phyloP scores from a whole-genome alignment of 2,797 vertebrate species.

The Gymnocypris eckloni region DNA sequence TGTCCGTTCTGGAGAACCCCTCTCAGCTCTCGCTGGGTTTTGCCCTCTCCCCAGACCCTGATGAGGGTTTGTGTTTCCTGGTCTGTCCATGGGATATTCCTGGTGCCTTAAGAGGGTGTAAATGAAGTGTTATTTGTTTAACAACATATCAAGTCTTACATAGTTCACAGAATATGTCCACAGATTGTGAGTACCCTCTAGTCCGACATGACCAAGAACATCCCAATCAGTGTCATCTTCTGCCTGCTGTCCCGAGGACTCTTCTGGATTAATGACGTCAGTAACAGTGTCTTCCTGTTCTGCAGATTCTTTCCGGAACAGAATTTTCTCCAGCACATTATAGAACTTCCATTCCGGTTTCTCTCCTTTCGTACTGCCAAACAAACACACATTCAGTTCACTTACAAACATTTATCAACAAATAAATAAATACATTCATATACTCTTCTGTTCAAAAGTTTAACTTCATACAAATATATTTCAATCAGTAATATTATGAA shows the following conservation, averaged over 20 bases:
- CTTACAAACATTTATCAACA: not conserved
- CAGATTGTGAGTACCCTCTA: conserved; percentile 54
- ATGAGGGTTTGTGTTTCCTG: conserved; percentile 76
- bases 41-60: conserved; percentile 74
- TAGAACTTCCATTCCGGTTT: conserved; percentile 73
- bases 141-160: not conserved
- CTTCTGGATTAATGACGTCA: conserved; percentile 67
- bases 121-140: not conserved
- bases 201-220: conserved; percentile 64
- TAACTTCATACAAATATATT: not conserved
- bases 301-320: conserved; percentile 54
- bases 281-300: conserved; percentile 68
- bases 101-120: conserved; percentile 62
- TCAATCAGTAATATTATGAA: not conserved
- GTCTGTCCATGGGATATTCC: conserved; percentile 76
- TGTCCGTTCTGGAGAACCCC: conserved; percentile 72
- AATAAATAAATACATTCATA: not conserved
- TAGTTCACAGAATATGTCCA: not conserved
- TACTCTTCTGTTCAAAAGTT: not conserved
- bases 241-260: conserved; percentile 48
- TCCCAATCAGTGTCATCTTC: conserved; percentile 68
- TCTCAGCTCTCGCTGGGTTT: conserved; percentile 70
- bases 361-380: conserved; percentile 62
- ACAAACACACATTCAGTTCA: conserved; percentile 5
- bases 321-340: conserved; percentile 69